These are phyloP conservation scores for Drosophila testacea DNA, from an alignment of 2,888 invertebrate genomes.

Conservation along the genomic window DNA sequence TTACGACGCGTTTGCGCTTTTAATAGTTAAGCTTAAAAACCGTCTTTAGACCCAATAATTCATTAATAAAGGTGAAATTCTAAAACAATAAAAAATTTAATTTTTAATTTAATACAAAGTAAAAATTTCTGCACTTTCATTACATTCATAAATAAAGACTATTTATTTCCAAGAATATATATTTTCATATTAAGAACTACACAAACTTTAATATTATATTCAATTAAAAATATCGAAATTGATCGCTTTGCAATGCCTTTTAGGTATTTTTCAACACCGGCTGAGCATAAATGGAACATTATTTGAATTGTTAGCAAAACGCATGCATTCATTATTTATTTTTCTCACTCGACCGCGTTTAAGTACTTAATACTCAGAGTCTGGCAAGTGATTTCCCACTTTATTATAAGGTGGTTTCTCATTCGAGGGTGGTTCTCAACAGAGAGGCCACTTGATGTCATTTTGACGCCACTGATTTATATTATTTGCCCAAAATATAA, in stretches of 20 bases:
- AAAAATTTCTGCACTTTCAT: background rate
- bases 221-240: background rate
- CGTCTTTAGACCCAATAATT: no score
- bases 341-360: slow-evolving; percentile 35
- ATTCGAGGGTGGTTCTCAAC: slow-evolving; percentile 60
- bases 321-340: slow-evolving; percentile 31
- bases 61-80: no score
- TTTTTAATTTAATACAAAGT: background rate
- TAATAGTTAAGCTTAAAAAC: no score
- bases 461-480: slow-evolving; percentile 68
- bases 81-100: background rate
- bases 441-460: slow-evolving; percentile 64
- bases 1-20: no score
- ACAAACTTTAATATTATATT: background rate
- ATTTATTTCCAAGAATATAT: background rate
- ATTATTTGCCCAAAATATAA: slow-evolving; percentile 72
- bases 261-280: background rate
- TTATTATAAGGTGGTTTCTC: slow-evolving; percentile 9
- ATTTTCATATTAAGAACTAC: background rate
- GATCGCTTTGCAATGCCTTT: background rate
- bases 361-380: slow-evolving; percentile 13
- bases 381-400: slow-evolving; percentile 25
- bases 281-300: background rate
- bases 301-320: slow-evolving; percentile 9
- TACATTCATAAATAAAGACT: no score